Percentiles rank a stretch among this genome's conserved stretches.
phyloP scores from a whole-genome alignment of 2,113 vertebrate species.

The Amazona guildingii region DNA sequence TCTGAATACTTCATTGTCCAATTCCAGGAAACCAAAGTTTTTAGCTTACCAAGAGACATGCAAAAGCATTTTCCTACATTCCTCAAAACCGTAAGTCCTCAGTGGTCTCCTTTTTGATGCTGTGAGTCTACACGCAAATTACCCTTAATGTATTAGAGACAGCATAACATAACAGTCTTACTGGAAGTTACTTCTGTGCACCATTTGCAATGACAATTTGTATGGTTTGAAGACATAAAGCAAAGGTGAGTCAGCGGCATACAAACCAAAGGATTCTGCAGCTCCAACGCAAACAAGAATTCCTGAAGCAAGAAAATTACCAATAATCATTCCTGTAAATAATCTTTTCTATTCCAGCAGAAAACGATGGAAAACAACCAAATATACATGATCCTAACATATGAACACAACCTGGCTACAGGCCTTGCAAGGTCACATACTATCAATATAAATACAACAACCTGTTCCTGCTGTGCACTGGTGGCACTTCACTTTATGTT shows the following conservation, averaged over 20 bases:
- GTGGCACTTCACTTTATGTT: background rate
- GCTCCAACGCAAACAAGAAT: background rate
- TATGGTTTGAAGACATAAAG: background rate
- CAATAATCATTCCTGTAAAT: background rate
- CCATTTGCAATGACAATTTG: background rate
- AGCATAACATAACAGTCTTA: background rate
- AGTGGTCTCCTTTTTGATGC: background rate
- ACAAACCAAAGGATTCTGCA: background rate
- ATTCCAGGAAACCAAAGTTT: constrained; percentile 9
- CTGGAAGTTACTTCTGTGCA: background rate
- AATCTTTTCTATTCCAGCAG: background rate
- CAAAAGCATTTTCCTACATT: background rate
- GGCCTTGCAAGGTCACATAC: background rate
- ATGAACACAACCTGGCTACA: background rate
- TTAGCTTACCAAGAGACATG: background rate
- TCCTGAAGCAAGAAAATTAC: background rate
- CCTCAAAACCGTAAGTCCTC: background rate
- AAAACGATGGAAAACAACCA: background rate
- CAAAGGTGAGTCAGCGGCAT: background rate
- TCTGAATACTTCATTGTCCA: background rate
- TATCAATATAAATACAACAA: background rate
- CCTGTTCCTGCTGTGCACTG: background rate
- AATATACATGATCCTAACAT: background rate
- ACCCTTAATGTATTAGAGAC: background rate
- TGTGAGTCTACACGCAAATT: constrained; percentile 5